Base-by-base conservation (phyloP, 2,888 invertebrate species). In the Heliconius ismenius region DNA sequence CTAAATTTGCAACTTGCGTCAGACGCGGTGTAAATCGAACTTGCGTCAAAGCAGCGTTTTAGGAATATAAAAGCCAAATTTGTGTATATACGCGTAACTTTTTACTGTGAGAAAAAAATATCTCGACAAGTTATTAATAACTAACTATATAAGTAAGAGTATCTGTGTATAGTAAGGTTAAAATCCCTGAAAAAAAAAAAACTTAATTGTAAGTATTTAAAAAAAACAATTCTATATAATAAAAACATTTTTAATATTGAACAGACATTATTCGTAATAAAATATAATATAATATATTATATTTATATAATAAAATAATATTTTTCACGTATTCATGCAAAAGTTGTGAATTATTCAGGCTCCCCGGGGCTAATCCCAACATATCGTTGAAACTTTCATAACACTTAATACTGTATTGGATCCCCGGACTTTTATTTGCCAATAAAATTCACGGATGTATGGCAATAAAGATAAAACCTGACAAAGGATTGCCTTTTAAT, bases 301-400 rank as follows among this genome's bases (percentile, higher is more conserved):
- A 62, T 26, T 7, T 36, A 62, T 24, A 62, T 26, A 73, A 62
- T 43, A 39, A 13, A 70, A 70, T 39, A 58, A 73, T 39, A 24
- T 62, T 62, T 36, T 26, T n/a, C 11, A 39, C 26, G 26, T 43
- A 62, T 62, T 62, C 39, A 62, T 64, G 69, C 21, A 62, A 75
- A 75, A 28, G 49, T 43, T 70, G 62, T 32, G 28, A 75, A 70
- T 75, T 54, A 63, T 75, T 24, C 18, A 32, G 18, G 26, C 39
- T 54, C 62, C 70, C 70, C 39, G 24, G 21, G 73, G 32, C 63
- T 76, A 76, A 64, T 70, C 70, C 62, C 24, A 70, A 70, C 70
- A 75, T 70, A 63, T 75, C 32, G 63, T 64, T 54, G 73, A 73
- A 73, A 73, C 73, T 73, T 73, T 62, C 73, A 73, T 73, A 73